A percentile compares a stretch with the other conserved stretches of the same genome.
Conservation (phyloP, 2,888 invertebrate species). For the Ornithoptera alexandrae region DNA sequence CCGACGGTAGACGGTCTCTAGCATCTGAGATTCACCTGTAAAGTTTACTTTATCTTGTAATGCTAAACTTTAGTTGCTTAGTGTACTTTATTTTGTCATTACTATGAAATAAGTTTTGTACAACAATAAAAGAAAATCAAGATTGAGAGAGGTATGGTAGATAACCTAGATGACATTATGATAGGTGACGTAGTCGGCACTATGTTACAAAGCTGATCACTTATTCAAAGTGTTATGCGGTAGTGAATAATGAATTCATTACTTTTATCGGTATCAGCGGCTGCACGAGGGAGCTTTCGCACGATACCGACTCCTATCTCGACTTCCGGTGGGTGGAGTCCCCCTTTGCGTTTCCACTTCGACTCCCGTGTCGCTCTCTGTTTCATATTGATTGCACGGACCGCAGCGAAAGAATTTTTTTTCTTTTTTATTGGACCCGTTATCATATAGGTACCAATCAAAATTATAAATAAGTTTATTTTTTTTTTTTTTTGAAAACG, state of each 20-base stretch:
- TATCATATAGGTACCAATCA: neutral
- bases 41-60: too few species aligned
- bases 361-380: slow-evolving; percentile 45
- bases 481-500: too few species aligned
- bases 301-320: slow-evolving; percentile 54
- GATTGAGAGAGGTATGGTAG: too few species aligned
- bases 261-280: slow-evolving; percentile 26
- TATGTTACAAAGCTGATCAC: neutral
- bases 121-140: too few species aligned
- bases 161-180: too few species aligned
- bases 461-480: too few species aligned
- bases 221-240: slow-evolving; percentile 3
- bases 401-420: slow-evolving; percentile 15
- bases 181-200: too few species aligned
- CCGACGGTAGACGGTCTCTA: too few species aligned
- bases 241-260: slow-evolving; percentile 19
- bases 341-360: slow-evolving; percentile 51
- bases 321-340: slow-evolving; percentile 59
- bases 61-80: too few species aligned
- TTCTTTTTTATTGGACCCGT: neutral
- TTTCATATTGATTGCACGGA: slow-evolving; percentile 50
- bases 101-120: too few species aligned
- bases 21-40: too few species aligned
- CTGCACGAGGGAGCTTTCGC: slow-evolving; percentile 51
- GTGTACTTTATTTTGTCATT: too few species aligned